Evolutionary conservation across 2,797 vertebrate genomes (phyloP).

Genomic region (Gila robusta): DNA sequence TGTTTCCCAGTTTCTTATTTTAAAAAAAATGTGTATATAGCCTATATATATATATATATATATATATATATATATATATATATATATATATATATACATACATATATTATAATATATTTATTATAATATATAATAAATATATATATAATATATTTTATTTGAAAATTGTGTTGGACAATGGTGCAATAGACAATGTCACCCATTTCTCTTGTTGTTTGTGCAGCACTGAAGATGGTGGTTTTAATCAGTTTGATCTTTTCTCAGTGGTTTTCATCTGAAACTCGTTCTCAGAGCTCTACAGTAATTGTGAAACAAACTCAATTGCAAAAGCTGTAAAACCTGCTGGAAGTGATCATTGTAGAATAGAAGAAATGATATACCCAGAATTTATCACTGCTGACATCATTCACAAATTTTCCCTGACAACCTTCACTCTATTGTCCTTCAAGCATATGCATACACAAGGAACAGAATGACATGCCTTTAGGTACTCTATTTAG

Average conservation of each 20-base stretch:
- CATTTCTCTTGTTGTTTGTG: background rate
- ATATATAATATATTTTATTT: background rate
- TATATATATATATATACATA: too few relatives aligned
- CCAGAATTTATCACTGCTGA: background rate
- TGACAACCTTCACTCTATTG: background rate
- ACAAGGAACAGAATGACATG: background rate
- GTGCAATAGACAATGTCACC: background rate
- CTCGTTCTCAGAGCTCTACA: background rate
- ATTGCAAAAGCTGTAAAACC: background rate
- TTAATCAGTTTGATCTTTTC: constrained; percentile 17
- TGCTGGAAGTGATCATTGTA: background rate
- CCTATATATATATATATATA: too few relatives aligned
- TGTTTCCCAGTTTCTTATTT: background rate
- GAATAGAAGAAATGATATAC: background rate
- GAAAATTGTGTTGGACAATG: background rate
- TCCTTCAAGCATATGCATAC: background rate
- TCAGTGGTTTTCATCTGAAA: constrained; percentile 17
- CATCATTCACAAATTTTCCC: background rate
- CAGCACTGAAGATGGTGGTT: background rate
- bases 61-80: too few relatives aligned
- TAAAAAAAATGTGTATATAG: background rate
- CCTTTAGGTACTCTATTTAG: background rate
- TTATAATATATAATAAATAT: too few relatives aligned
- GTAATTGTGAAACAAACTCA: background rate
- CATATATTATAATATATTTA: too few relatives aligned